These are phyloP conservation scores for Drosophila incognita DNA, from an alignment of 2,888 invertebrate species.

Conservation along the genomic window DNA sequence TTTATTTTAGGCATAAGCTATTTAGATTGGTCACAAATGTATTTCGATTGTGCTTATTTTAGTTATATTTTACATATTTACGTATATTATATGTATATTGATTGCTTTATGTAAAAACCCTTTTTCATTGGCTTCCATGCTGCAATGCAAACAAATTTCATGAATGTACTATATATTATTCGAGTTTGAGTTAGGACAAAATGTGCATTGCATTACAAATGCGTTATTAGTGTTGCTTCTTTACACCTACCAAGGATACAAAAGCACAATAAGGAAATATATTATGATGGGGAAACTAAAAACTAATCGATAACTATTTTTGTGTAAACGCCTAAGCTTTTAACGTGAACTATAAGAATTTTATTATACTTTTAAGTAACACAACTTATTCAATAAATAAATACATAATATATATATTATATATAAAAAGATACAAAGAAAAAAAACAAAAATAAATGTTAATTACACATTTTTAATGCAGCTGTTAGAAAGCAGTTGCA, in stretches of 20 bases:
- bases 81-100: slow-evolving; percentile 30
- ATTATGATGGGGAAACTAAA: not conserved
- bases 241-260: slow-evolving; percentile 12
- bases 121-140: slow-evolving; percentile 72
- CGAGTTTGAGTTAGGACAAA: slow-evolving; percentile 59
- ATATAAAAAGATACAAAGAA: slow-evolving; percentile 20
- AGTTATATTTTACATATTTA: slow-evolving; percentile 60
- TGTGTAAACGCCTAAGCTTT: slow-evolving; percentile 66
- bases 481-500: slow-evolving; percentile 47
- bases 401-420: slow-evolving; percentile 26
- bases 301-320: slow-evolving; percentile 42
- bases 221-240: slow-evolving; percentile 57
- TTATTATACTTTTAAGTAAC: slow-evolving; percentile 55
- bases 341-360: slow-evolving; percentile 68
- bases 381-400: slow-evolving; percentile 44
- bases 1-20: slow-evolving; percentile 42
- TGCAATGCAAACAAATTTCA: slow-evolving; percentile 60
- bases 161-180: slow-evolving; percentile 50
- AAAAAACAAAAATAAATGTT: slow-evolving; percentile 6
- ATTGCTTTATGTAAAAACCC: slow-evolving; percentile 68
- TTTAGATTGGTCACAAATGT: slow-evolving; percentile 31
- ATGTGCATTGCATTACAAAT: slow-evolving; percentile 77
- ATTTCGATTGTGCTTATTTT: slow-evolving; percentile 50
- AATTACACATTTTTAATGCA: slow-evolving; percentile 50
- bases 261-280: slow-evolving; percentile 19